Base-by-base conservation (phyloP, 2,888 invertebrate genomes). In the Thera obeliscata region DNA sequence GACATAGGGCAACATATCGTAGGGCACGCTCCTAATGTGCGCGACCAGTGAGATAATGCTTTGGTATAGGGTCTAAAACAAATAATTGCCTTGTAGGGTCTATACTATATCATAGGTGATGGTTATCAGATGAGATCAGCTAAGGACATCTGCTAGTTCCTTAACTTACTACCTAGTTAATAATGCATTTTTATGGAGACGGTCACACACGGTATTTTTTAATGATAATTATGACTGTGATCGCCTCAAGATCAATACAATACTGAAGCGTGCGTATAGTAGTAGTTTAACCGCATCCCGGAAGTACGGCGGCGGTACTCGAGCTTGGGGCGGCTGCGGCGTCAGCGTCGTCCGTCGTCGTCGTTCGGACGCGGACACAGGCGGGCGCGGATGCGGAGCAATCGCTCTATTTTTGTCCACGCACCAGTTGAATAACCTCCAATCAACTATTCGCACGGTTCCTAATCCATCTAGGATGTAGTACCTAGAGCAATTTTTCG, bases 351-450 rank as follows among this genome's bases (percentile, higher is more conserved):
- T 55, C 81, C 82, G 79, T 41, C 81, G 78, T 55, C 81, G 78
- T 79, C 76, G 77, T 63, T 74, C 78, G 80, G 80, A 79, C 78
- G 75, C 79, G 55, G 50, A 58, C 50, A 58, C 55, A 56, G 74
- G 80, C 79, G 85, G 83, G 86, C 83, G 83, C 85, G 82, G 80
- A 78, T 84, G 80, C 76, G 81, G 22, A 22, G 82, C 78, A 88
- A 87, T 84, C 87, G 87, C 79, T 87, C 91, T 93, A 93, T 93
- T 93, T 93, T 83, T 82, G 90, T 87, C 82, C 82, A 87, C 84
- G 77, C 87, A 91, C 83, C 90, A 91, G 93, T 93, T 93, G 92
- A 93, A 93, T 93, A 91, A 93, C 93, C 93, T 92, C 91, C 90
- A 93, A 93, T 93, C 91, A 92, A 90, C 89, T 93, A 92, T 93